Percentiles rank a stretch among this genome's conserved stretches.
phyloP scores from a whole-genome alignment of 37 sponge, comb jelly and placozoan species.

The Cliona cf. orientalis region DNA sequence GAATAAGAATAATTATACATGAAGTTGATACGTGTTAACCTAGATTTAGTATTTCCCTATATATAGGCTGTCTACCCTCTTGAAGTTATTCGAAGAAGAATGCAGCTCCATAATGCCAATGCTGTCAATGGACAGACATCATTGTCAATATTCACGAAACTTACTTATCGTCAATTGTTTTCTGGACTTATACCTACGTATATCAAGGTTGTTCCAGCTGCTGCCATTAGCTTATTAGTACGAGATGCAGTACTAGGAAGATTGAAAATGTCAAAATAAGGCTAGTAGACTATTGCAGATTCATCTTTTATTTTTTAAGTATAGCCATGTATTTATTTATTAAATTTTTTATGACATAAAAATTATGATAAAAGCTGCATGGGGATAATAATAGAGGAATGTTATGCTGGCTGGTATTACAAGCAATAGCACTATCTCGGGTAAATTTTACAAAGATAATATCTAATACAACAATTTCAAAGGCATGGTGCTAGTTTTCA shows the following conservation, averaged over 20 bases:
- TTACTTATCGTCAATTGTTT: slow-evolving; percentile 32
- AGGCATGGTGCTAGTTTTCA: too few relatives aligned
- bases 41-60: not conserved
- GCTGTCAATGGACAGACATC: not conserved
- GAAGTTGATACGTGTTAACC: not conserved
- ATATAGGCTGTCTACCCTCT: slow-evolving; percentile 67
- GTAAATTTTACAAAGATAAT: too few relatives aligned
- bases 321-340: too few relatives aligned
- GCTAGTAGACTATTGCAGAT: too few relatives aligned
- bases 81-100: slow-evolving; percentile 71
- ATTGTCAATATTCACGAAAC: not conserved
- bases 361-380: too few relatives aligned
- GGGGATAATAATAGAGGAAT: too few relatives aligned
- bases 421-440: too few relatives aligned
- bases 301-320: too few relatives aligned
- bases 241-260: slow-evolving; percentile 72
- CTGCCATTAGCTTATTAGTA: slow-evolving; percentile 60
- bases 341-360: too few relatives aligned
- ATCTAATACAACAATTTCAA: too few relatives aligned
- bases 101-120: slow-evolving; percentile 49
- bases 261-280: too few relatives aligned
- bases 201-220: slow-evolving; percentile 65
- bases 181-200: slow-evolving; percentile 66
- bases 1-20: not conserved
- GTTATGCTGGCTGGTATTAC: too few relatives aligned